Percentiles rank a stretch among this genome's conserved stretches.
Conservation (phyloP, 2,888 invertebrate genomes). For the Leptogaster cylindrica region DNA sequence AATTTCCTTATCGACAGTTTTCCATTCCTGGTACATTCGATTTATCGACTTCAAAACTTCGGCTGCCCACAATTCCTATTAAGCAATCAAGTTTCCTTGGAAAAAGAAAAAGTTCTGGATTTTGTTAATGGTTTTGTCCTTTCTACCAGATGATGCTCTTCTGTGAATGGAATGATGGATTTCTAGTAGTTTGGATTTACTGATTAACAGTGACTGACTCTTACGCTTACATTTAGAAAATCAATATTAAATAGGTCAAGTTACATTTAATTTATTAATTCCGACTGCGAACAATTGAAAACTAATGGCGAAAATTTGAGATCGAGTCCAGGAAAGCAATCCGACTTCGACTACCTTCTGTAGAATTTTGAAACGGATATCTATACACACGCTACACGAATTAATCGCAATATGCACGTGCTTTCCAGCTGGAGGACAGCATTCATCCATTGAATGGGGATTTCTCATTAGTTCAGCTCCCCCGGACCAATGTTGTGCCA, state of each 20-base stretch:
- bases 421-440: not conserved
- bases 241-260: conserved; percentile 38
- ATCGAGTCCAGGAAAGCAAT: no score
- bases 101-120: no score
- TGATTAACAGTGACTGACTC: no score
- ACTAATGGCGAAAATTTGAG: not conserved
- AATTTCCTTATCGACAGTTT: not conserved
- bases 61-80: not conserved
- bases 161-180: conserved; percentile 5
- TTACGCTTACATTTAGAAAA: not conserved
- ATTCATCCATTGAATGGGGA: not conserved
- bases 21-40: not conserved
- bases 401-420: not conserved
- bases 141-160: not conserved
- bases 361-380: not conserved
- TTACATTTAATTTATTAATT: conserved; percentile 35
- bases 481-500: not conserved
- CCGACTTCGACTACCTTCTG: no score
- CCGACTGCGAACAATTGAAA: conserved; percentile 5
- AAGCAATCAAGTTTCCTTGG: not conserved
- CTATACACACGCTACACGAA: not conserved
- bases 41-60: conserved; percentile 7
- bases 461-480: conserved; percentile 14
- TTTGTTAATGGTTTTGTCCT: no score
- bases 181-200: no score